phyloP scores from a whole-genome alignment of 2,888 invertebrate genomes.

The Caenorhabditis becei region DNA sequence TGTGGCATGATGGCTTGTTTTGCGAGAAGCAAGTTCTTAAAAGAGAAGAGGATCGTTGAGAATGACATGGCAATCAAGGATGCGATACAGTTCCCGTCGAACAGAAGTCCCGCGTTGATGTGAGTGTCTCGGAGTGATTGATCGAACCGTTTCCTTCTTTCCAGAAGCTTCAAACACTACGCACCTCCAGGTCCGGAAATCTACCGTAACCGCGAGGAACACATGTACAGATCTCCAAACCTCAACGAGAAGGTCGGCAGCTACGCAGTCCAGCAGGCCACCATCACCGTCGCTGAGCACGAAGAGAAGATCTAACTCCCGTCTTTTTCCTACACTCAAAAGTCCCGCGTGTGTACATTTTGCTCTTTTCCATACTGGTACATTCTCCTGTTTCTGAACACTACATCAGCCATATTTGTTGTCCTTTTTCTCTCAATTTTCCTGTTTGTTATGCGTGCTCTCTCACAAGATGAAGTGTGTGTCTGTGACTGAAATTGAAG shows the following conservation, averaged over 20 bases:
- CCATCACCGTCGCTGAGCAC: slow-evolving; percentile 57
- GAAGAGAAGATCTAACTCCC: slow-evolving; percentile 57
- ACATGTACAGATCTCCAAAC: slow-evolving; percentile 50
- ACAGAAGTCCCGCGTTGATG: slow-evolving; percentile 53
- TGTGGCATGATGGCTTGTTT: slow-evolving; percentile 56
- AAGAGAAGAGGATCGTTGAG: slow-evolving; percentile 35
- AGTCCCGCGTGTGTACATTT: slow-evolving; percentile 23
- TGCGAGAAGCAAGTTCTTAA: slow-evolving; percentile 31
- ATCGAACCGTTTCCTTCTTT: not conserved
- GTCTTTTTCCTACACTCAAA: too few relatives aligned
- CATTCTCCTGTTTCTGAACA: not conserved
- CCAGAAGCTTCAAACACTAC: slow-evolving; percentile 63
- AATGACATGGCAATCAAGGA: slow-evolving; percentile 58
- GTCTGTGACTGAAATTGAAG: not conserved
- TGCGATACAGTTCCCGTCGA: slow-evolving; percentile 44
- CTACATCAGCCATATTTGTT: not conserved
- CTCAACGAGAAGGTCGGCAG: slow-evolving; percentile 49
- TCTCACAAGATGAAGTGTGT: not conserved
- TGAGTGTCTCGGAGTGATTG: slow-evolving; percentile 12
- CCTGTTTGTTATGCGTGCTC: not conserved
- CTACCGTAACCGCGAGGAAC: slow-evolving; percentile 49
- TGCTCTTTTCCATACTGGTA: slow-evolving; percentile 35
- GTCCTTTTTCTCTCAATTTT: not conserved
- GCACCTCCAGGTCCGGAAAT: slow-evolving; percentile 53
- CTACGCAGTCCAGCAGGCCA: slow-evolving; percentile 59